A percentile compares a stretch with the other conserved stretches of the same genome.
These are phyloP conservation scores for Oryctes rhinoceros DNA, from an alignment of 1,140 invertebrate genomes.

Conservation along the genomic window DNA sequence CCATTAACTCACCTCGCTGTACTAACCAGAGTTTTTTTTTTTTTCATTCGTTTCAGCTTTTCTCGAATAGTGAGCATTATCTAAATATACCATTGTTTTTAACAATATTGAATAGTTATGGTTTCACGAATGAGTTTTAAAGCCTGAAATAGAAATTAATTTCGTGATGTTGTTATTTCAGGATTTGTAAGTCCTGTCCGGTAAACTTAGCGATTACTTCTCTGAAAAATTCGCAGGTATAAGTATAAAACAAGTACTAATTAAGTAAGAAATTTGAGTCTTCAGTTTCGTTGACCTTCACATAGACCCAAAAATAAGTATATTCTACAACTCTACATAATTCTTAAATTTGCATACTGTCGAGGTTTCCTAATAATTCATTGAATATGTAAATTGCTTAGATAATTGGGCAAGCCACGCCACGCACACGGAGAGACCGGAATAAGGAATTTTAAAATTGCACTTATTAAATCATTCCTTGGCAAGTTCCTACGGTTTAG, in stretches of 20 bases:
- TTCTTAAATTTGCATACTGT: conserved; percentile 1
- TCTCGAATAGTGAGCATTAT: not conserved
- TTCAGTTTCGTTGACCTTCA: not conserved
- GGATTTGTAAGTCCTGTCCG: too few relatives aligned
- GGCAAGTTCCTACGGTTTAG: not conserved
- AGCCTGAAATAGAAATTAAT: too few relatives aligned
- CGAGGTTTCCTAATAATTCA: not conserved
- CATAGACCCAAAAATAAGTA: not conserved
- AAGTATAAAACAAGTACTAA: too few relatives aligned
- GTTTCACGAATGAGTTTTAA: too few relatives aligned
- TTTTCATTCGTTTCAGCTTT: not conserved
- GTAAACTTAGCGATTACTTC: too few relatives aligned
- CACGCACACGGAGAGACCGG: not conserved
- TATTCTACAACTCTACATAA: not conserved
- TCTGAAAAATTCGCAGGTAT: too few relatives aligned
- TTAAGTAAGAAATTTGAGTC: too few relatives aligned
- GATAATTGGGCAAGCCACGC: not conserved
- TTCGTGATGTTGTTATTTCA: too few relatives aligned
- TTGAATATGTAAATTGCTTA: not conserved
- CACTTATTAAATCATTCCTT: not conserved
- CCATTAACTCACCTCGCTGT: conserved; percentile 13
- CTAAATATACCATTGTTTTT: not conserved
- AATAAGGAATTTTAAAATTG: conserved; percentile 4
- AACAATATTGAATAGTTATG: too few relatives aligned
- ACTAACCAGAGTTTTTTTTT: not conserved